Conservation (phyloP, 2,113 vertebrate genomes). For the Pomatostomus ruficeps region DNA sequence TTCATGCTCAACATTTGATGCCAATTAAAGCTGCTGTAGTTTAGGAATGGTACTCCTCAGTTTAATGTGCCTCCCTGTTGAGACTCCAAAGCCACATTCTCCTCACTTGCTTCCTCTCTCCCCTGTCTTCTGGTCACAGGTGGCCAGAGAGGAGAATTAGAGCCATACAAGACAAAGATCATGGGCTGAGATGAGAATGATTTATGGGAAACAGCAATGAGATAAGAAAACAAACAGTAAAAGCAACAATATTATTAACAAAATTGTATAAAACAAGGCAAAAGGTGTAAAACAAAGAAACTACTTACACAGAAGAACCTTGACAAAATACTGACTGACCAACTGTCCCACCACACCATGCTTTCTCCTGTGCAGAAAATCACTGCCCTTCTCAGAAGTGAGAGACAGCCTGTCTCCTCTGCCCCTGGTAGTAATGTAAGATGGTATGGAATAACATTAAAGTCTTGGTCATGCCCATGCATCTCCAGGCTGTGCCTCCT, state of each 20-base stretch:
- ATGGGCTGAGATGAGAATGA: not conserved
- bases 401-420: not conserved
- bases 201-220: not conserved
- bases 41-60: not conserved
- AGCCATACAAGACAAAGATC: not conserved
- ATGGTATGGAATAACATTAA: not conserved
- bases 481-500: no score
- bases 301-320: not conserved
- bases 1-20: no score
- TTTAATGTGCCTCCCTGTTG: fast-evolving
- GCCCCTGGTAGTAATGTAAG: not conserved
- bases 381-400: fast-evolving
- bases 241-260: not conserved
- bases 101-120: not conserved
- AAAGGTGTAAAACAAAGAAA: not conserved
- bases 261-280: no score
- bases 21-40: no score
- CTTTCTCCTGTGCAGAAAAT: not conserved
- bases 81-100: not conserved
- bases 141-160: not conserved
- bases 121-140: no score
- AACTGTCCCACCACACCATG: not conserved
- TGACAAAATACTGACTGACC: not conserved
- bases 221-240: not conserved
- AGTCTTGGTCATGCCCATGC: not conserved